Base-by-base conservation (phyloP, 2,113 vertebrate genomes). In the Calidris pugnax region DNA sequence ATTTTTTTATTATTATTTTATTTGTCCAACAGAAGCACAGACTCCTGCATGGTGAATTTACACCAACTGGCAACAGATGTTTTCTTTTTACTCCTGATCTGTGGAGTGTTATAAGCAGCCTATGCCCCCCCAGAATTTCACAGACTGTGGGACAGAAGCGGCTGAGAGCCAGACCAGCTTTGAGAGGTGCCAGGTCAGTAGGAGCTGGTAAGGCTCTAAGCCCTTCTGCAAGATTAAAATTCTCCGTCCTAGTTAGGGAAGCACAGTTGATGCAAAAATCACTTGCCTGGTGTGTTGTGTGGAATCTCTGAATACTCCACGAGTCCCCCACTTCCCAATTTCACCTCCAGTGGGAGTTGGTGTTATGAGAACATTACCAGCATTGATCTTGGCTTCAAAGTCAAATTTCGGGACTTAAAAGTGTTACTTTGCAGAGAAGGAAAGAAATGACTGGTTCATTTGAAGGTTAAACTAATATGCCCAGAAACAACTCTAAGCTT, bases 371-470 rank as follows among this genome's bases (percentile, higher is more conserved):
- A 95, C 80, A 43, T 97, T 87, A 95, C 90, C 85, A 90, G 90
- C 90, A 90, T 93, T 95, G 97, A 97, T 97, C 95, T 95, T 79
- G 85, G 89, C 85, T 96, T 97, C 96, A 97, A 95, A 92, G 97
- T 95, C 96, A 96, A 93, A 94, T 91, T 93, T 90, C 1, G 5
- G 51, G 87, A 92, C 77, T 89, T 95, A 28, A 80, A 93, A 89
- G 55, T 82, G 93, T 89, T 83, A 50, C 77, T 95, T 91, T 77
- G 60, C 82, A 71, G 63, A 80, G 51, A 90, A 80, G 59, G 82
- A 41, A 87, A 74, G 28, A 69, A 93, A 69, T 68, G 59, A 14
- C 80, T 83, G 68, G 95, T 64, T 88, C 75, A 76, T 74, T 93
- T 85, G 94, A 97, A 97, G 94, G 84, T 97, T 85, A 97, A 93